Evolutionary conservation across 2,113 vertebrate species (phyloP).

Genomic region (Serilophus lunatus): DNA sequence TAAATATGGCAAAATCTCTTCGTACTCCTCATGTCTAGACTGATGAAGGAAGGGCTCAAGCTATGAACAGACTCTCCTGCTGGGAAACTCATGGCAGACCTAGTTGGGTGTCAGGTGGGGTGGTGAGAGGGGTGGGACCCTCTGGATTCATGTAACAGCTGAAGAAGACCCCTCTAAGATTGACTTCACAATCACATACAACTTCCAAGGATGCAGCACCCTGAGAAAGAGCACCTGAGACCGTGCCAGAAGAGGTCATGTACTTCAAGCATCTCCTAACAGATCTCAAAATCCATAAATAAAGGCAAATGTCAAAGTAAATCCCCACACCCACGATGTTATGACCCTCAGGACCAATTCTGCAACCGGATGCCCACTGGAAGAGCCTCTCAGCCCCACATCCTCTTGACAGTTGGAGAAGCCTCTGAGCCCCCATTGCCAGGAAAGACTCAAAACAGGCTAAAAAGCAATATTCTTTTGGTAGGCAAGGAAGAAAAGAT

Average conservation of each 20-base stretch:
- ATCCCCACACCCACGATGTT: not conserved
- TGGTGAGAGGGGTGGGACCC: not conserved
- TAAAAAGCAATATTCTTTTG: not conserved
- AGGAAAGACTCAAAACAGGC: not conserved
- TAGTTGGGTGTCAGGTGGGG: not conserved
- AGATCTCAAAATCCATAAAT: not conserved
- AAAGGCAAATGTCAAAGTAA: not conserved
- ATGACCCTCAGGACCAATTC: not conserved
- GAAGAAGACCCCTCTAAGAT: accelerated
- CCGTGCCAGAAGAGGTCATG: accelerated
- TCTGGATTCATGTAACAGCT: not conserved
- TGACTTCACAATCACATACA: not conserved
- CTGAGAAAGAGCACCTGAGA: not conserved
- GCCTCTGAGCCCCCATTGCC: not conserved
- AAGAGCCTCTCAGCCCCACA: not conserved
- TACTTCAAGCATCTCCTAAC: not conserved
- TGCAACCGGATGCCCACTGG: not conserved
- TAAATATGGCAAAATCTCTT: not conserved
- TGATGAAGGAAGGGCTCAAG: not conserved
- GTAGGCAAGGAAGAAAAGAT: not conserved
- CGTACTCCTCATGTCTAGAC: not conserved
- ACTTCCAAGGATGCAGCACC: not conserved
- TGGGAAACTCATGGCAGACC: not conserved
- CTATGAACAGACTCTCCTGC: not conserved
- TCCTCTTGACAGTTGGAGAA: not conserved